A percentile compares a stretch with the other conserved stretches of the same genome.
Evolutionary conservation across 2,113 vertebrate species (phyloP).

Genomic region (Proteles cristata): DNA sequence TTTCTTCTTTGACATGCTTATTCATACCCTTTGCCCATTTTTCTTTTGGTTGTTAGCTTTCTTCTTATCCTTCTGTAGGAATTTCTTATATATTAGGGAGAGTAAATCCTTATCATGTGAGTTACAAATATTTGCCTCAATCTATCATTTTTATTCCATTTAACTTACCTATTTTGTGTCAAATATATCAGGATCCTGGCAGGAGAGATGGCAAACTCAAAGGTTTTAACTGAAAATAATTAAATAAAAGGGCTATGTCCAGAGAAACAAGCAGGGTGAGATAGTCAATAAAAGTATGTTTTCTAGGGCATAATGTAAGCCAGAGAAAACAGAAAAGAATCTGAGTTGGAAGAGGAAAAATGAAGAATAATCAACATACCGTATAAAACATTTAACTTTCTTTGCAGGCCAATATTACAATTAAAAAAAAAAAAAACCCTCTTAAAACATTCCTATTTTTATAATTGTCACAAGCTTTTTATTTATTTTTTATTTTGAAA

Average conservation of each 20-base stretch:
- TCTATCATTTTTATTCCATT: neutral
- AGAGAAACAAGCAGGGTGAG: neutral
- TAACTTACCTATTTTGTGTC: neutral
- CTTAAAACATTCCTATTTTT: neutral
- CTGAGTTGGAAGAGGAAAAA: neutral
- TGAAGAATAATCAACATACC: neutral
- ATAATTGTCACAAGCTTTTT: neutral
- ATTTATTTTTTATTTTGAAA: neutral
- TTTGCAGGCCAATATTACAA: neutral
- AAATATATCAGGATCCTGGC: neutral
- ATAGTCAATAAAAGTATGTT: neutral
- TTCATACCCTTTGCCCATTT: neutral
- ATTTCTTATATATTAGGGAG: neutral
- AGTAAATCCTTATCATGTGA: neutral
- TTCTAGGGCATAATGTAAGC: neutral
- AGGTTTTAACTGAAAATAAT: constrained; percentile 24
- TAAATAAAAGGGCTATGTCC: neutral
- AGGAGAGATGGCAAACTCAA: neutral
- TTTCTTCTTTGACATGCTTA: neutral
- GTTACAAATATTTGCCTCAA: neutral
- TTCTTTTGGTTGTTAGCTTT: neutral
- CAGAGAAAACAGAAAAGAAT: neutral
- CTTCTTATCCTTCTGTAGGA: neutral
- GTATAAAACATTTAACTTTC: neutral
- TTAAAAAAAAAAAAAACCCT: neutral